Evolutionary conservation across 1,140 invertebrate species (phyloP).

Genomic region (Bombus pascuorum): DNA sequence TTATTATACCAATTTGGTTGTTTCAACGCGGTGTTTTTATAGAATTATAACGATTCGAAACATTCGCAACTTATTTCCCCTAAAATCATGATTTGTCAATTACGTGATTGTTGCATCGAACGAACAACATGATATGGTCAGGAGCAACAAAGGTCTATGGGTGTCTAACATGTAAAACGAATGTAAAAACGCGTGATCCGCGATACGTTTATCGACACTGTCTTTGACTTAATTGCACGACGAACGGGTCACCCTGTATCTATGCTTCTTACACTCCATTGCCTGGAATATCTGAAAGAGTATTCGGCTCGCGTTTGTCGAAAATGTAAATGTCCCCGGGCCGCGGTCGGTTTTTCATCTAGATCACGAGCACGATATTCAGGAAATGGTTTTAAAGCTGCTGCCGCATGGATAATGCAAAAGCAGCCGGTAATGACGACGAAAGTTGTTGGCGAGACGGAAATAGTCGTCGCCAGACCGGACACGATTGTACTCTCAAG

Average conservation of each 20-base stretch:
- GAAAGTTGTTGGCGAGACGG: constrained; percentile 20
- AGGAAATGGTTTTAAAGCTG: not conserved
- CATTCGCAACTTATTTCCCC: too few relatives aligned
- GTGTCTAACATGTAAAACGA: too few relatives aligned
- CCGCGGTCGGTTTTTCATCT: not conserved
- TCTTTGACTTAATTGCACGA: not conserved
- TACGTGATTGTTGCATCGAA: too few relatives aligned
- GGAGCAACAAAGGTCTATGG: too few relatives aligned
- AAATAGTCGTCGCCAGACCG: not conserved
- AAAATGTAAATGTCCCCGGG: not conserved
- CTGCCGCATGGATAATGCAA: not conserved
- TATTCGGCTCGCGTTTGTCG: not conserved
- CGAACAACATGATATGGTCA: too few relatives aligned
- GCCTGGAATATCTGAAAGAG: too few relatives aligned
- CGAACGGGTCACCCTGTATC: not conserved
- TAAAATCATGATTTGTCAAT: too few relatives aligned
- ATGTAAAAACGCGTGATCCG: too few relatives aligned
- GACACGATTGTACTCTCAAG: not conserved
- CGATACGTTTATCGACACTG: not conserved
- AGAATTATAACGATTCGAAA: too few relatives aligned
- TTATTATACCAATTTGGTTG: too few relatives aligned
- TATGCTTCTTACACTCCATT: not conserved
- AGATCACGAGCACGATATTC: not conserved
- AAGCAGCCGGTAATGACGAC: constrained; percentile 16
- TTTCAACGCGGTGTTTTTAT: too few relatives aligned